Evolutionary conservation across 1,140 invertebrate genomes (phyloP), one percentile per base, ranked within the genome.

Genomic region (Maconellicoccus hirsutus): DNA sequence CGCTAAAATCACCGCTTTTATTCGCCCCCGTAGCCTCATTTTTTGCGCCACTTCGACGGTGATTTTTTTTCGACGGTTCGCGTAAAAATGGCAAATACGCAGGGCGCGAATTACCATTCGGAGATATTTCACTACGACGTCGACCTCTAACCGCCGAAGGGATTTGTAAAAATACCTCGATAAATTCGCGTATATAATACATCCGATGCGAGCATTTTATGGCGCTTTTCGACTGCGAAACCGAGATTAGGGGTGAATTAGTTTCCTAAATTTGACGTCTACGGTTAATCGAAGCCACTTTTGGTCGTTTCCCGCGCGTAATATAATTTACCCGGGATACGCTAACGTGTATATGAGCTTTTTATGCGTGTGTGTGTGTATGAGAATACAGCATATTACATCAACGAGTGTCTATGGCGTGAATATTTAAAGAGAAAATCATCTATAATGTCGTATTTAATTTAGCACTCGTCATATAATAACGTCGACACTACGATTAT

Each of bases 141-240:
- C n/a, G 42, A 52, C 42, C 42, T 16, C 42, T 33, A 33, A 33
- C 42, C 42, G 42, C 42, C 42, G 42, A 19, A 16, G 12, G 42
- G 42, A 52, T 52, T 52, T 52, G n/a, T 19, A 52, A 4, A 52
- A 52, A 52, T 52, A 52, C 10, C 42, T 33, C 29, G 29, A 33
- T 33, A 33, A 33, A 33, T 33, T 52, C 42, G 42, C 42, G 16
- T 52, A 4, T 52, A 19, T 16, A 52, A 7, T 38, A 38, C 14
- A 7, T 38, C 42, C 42, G 42, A 52, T 8, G 42, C 42, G 42
- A 19, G 12, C 42, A 3, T 52, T 52, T 52, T 52, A 52, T 52
- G 42, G 42, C 16, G n/a, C 42, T 52, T 52, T 52, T 52, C 42
- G 42, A 52, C 42, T 52, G 42, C 42, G 42, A 52, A 52, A 52